Percentiles rank a stretch among this genome's conserved stretches.
Conservation (phyloP, 2,888 invertebrate species). For the Teleiodes luculella region DNA sequence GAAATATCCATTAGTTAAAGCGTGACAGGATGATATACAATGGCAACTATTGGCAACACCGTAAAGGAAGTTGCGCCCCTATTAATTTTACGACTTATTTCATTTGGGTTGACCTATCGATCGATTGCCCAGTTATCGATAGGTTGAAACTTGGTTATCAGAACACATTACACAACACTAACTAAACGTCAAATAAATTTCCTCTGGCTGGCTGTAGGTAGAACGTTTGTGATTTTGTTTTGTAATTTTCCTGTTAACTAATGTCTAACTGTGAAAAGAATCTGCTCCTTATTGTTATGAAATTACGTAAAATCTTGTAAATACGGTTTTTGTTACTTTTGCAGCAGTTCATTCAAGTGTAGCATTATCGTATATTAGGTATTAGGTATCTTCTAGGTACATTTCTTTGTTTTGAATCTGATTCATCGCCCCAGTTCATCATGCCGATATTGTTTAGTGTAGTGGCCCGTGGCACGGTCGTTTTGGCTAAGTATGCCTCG, state of each 20-base stretch:
- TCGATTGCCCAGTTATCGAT: too few relatives aligned
- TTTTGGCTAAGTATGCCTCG: slow-evolving; percentile 93
- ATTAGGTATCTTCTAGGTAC: too few relatives aligned
- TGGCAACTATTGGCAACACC: too few relatives aligned
- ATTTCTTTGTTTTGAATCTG: slow-evolving; percentile 22
- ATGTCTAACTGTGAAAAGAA: slow-evolving; percentile 14
- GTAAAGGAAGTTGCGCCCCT: too few relatives aligned
- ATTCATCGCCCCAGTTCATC: slow-evolving; percentile 35
- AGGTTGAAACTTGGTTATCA: too few relatives aligned
- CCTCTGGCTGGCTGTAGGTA: not conserved
- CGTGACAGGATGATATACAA: too few relatives aligned
- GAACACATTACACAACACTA: too few relatives aligned
- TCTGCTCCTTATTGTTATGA: not conserved
- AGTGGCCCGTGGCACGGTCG: slow-evolving; percentile 89
- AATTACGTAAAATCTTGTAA: not conserved
- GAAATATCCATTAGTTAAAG: too few relatives aligned
- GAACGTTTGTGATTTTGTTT: slow-evolving; percentile 21
- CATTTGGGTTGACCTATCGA: too few relatives aligned
- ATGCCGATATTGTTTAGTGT: slow-evolving; percentile 97
- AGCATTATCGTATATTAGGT: not conserved
- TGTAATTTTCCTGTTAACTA: slow-evolving; percentile 22
- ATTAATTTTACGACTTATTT: too few relatives aligned
- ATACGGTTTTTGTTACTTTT: not conserved
- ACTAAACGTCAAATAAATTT: not conserved
- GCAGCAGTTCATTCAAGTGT: slow-evolving; percentile 2